These are phyloP conservation scores for Triplophysa siluroides DNA, from an alignment of 2,113 vertebrate genomes.

Conservation along the genomic window DNA sequence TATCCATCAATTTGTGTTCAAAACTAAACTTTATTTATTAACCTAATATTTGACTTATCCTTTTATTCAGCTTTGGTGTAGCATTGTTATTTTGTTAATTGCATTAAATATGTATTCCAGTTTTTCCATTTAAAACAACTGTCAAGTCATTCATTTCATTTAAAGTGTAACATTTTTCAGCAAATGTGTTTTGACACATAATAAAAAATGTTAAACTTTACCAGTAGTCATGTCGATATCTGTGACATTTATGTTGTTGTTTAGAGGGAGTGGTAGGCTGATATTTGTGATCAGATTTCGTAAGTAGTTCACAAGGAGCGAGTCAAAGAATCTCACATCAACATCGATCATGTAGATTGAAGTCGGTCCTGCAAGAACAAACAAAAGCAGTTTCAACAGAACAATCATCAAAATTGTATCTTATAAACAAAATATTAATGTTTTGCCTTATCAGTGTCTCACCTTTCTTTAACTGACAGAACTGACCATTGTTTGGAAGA, in stretches of 20 bases:
- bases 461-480: slow-evolving; percentile 20
- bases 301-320: background rate
- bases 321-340: background rate
- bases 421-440: background rate
- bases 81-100: too few relatives aligned
- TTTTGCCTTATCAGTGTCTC: background rate
- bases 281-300: background rate
- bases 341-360: slow-evolving; percentile 2
- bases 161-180: too few relatives aligned
- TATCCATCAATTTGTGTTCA: too few relatives aligned
- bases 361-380: background rate
- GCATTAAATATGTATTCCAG: too few relatives aligned
- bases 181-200: too few relatives aligned
- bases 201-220: too few relatives aligned
- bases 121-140: too few relatives aligned
- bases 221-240: slow-evolving; percentile 53
- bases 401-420: background rate
- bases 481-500: slow-evolving; percentile 36
- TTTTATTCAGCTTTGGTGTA: too few relatives aligned
- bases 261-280: background rate
- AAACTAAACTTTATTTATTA: too few relatives aligned
- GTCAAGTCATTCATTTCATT: too few relatives aligned
- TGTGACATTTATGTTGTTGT: background rate
- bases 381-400: background rate
- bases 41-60: too few relatives aligned